Conservation (phyloP, 2,113 vertebrate genomes). For the Phodopus roborovskii region DNA sequence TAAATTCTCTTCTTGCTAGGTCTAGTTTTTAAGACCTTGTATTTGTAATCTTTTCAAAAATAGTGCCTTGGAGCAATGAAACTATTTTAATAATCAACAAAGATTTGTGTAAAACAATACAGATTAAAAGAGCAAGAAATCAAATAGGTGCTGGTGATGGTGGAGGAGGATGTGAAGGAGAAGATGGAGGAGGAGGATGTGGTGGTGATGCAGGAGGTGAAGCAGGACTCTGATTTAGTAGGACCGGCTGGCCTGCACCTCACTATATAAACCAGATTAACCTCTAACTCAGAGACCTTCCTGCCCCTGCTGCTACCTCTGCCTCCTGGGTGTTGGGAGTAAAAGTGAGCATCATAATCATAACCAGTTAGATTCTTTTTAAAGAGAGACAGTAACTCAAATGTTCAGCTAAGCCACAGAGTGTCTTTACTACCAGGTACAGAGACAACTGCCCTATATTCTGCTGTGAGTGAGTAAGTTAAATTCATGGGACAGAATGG, state of each 20-base stretch:
- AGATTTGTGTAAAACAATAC: slow-evolving; percentile 68
- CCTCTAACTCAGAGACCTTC: neutral
- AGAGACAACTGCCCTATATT: slow-evolving; percentile 83
- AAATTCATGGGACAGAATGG: slow-evolving; percentile 83
- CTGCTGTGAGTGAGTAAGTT: slow-evolving; percentile 78
- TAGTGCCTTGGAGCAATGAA: slow-evolving; percentile 76
- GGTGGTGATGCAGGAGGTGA: neutral
- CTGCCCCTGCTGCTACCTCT: neutral
- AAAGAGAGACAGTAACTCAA: slow-evolving; percentile 74
- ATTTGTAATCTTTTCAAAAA: slow-evolving; percentile 64
- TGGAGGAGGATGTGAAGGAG: neutral
- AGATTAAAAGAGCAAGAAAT: slow-evolving; percentile 71
- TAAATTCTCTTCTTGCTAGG: slow-evolving; percentile 70
- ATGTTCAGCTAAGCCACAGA: slow-evolving; percentile 72
- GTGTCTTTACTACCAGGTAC: slow-evolving; percentile 81
- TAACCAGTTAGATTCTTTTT: neutral
- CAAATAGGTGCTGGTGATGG: neutral
- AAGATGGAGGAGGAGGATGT: neutral
- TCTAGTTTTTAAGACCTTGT: slow-evolving; percentile 55
- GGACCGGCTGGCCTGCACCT: neutral
- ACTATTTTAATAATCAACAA: slow-evolving; percentile 65
- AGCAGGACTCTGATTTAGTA: neutral
- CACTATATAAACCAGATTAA: neutral
- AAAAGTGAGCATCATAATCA: neutral
- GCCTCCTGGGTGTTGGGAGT: neutral